phyloP scores from a whole-genome alignment of 1,140 invertebrate genomes.

The Tetranychus urticae region DNA sequence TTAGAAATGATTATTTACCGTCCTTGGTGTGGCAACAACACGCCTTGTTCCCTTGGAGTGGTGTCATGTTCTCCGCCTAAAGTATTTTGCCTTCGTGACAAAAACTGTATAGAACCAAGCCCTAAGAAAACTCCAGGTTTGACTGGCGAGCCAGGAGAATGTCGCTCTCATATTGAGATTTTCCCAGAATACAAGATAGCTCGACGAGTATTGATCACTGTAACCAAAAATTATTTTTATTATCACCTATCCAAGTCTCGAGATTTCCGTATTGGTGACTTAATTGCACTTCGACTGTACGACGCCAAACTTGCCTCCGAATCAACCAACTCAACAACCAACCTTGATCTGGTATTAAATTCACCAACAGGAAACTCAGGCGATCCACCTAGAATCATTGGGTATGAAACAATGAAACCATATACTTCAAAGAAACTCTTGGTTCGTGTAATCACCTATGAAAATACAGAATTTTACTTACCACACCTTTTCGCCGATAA shows the following conservation, averaged over 20 bases:
- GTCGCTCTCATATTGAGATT: background rate
- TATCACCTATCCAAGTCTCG: background rate
- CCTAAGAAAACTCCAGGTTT: background rate
- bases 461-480: conserved; percentile 3
- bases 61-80: background rate
- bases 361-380: background rate
- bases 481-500: conserved; percentile 6
- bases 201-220: background rate
- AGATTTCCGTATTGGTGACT: background rate
- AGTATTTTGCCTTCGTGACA: background rate
- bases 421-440: background rate
- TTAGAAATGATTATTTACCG: conserved; percentile 5
- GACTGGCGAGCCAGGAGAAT: background rate
- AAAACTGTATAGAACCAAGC: background rate
- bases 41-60: background rate
- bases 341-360: background rate
- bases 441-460: conserved; percentile 3
- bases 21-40: conserved; percentile 1
- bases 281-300: background rate
- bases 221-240: background rate
- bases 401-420: background rate
- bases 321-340: too few species aligned
- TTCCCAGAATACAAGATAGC: background rate
- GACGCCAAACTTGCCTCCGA: background rate
- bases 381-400: conserved; percentile 1